phyloP scores from a whole-genome alignment of 1,140 invertebrate species.

The Trissolcus basalis region DNA sequence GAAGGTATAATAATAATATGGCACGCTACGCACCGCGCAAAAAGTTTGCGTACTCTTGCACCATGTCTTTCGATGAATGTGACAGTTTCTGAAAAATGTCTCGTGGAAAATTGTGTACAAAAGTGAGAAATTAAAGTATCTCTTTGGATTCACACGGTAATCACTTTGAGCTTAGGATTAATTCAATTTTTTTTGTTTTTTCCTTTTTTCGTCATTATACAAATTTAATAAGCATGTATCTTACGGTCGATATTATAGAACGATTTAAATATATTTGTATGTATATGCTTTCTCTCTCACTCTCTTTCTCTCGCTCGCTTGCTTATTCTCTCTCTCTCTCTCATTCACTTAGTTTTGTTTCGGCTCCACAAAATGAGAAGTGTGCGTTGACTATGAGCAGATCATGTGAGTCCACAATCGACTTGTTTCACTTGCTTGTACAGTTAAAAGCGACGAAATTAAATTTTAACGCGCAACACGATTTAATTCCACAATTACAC shows the following conservation, averaged over 20 bases:
- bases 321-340: not conserved
- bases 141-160: constrained; percentile 51
- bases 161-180: constrained; percentile 55
- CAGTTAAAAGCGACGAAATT: constrained; percentile 41
- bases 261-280: constrained; percentile 50
- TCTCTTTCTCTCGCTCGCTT: constrained; percentile 9
- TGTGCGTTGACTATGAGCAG: constrained; percentile 45
- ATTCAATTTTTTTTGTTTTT: not conserved
- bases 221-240: constrained; percentile 51
- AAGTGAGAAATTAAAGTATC: constrained; percentile 59
- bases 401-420: constrained; percentile 38
- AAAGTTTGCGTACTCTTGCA: constrained; percentile 36
- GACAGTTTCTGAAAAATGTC: constrained; percentile 31
- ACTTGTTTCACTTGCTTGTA: constrained; percentile 12
- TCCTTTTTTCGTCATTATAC: constrained; percentile 28
- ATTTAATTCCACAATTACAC: constrained; percentile 20
- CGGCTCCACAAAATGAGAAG: constrained; percentile 27
- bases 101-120: constrained; percentile 56
- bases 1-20: constrained; percentile 37
- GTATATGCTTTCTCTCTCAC: constrained; percentile 21
- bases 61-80: constrained; percentile 49
- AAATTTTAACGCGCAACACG: constrained; percentile 28
- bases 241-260: constrained; percentile 49
- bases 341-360: constrained; percentile 22
- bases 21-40: constrained; percentile 22